Evolutionary conservation across 2,797 vertebrate genomes (phyloP).

Genomic region (Apogon talboti): DNA sequence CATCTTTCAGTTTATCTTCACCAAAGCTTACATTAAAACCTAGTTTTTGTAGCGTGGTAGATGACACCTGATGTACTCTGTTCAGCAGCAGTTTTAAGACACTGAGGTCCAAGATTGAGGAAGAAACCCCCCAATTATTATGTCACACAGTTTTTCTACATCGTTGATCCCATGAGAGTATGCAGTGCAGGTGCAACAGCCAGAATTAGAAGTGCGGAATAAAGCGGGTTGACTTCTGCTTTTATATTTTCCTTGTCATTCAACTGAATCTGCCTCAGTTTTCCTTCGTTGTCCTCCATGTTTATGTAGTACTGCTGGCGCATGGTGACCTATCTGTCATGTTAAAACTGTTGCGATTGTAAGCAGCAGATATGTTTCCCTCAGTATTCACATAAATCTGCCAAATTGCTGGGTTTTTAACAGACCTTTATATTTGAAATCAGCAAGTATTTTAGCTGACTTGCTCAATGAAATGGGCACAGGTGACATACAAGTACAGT

Average conservation of each 20-base stretch:
- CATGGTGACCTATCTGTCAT: constrained; percentile 5
- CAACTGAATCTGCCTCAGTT: constrained; percentile 59
- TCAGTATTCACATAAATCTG: neutral
- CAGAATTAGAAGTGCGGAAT: constrained; percentile 53
- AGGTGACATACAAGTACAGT: no score
- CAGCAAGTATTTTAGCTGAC: no score
- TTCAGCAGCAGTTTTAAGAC: constrained; percentile 1
- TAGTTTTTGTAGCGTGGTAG: no score
- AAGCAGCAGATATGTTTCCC: constrained; percentile 12
- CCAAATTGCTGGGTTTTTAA: no score
- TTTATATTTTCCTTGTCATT: constrained; percentile 64
- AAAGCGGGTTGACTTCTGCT: constrained; percentile 62
- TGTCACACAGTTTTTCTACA: constrained; percentile 28
- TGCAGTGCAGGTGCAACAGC: constrained; percentile 61
- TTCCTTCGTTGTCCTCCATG: constrained; percentile 1
- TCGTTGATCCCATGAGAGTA: constrained; percentile 45
- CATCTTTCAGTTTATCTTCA: constrained; percentile 4
- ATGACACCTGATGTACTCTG: no score
- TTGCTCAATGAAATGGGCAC: no score
- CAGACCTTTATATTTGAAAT: no score
- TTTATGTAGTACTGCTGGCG: neutral
- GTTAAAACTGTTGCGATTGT: constrained; percentile 2
- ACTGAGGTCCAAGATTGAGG: neutral
- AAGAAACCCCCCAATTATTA: constrained; percentile 2
- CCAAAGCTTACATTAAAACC: neutral